Percentiles rank a stretch among this genome's conserved stretches.
Conservation (phyloP, 1,140 invertebrate species). For the Lamellibrachia luymesi region DNA sequence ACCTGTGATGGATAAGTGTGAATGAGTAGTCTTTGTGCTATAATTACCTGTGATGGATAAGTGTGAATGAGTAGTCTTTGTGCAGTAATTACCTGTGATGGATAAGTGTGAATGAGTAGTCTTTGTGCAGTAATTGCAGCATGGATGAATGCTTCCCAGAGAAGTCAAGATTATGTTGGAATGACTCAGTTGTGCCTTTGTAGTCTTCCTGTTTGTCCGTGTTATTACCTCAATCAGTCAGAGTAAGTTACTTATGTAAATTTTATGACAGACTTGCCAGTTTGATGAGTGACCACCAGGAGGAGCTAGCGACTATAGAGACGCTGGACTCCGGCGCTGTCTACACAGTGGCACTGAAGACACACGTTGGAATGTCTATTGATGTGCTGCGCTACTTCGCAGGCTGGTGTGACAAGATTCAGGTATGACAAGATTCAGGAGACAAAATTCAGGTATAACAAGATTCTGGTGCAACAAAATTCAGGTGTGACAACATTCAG, state of each 20-base stretch:
- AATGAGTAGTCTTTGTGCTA: too few species aligned
- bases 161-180: too few species aligned
- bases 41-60: too few species aligned
- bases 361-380: slow-evolving; percentile 63
- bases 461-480: slow-evolving; percentile 81
- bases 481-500: slow-evolving; percentile 65
- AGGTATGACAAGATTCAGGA: slow-evolving; percentile 70
- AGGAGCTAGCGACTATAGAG: slow-evolving; percentile 91
- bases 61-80: too few species aligned
- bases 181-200: background rate
- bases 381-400: slow-evolving; percentile 73
- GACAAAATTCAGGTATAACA: slow-evolving; percentile 81
- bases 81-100: too few species aligned
- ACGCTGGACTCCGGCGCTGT: slow-evolving; percentile 91
- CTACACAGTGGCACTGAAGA: slow-evolving; percentile 91
- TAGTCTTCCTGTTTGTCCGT: background rate
- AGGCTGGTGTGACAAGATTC: slow-evolving; percentile 88
- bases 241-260: background rate
- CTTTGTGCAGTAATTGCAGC: too few species aligned
- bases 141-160: too few species aligned
- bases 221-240: background rate
- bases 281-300: slow-evolving; percentile 89
- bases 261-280: slow-evolving; percentile 73
- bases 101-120: too few species aligned
- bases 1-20: too few species aligned